Conservation (phyloP, 2,113 vertebrate genomes). For the Anseranas semipalmata region DNA sequence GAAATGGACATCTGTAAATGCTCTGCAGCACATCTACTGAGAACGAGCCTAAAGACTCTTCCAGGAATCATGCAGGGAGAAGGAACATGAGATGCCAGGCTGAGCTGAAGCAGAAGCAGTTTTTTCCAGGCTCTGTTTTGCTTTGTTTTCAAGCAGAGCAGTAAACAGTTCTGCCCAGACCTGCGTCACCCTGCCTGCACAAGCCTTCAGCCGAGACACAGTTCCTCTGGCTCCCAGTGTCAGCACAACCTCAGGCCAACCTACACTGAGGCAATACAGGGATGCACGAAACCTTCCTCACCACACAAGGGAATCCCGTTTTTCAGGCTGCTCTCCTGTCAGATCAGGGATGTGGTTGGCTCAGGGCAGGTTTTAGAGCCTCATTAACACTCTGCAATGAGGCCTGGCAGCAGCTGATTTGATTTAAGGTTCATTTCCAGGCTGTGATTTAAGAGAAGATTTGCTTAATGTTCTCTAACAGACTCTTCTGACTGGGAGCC, state of each 20-base stretch:
- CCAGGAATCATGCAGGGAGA: background rate
- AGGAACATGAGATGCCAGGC: background rate
- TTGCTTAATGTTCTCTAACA: constrained; percentile 75
- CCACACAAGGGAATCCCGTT: constrained; percentile 62
- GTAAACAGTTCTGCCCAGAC: constrained; percentile 25
- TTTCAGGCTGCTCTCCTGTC: constrained; percentile 55
- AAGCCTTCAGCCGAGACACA: background rate
- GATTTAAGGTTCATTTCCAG: constrained; percentile 76
- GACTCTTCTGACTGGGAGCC: constrained; percentile 69
- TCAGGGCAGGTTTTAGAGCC: constrained; percentile 68
- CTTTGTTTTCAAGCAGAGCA: constrained; percentile 4
- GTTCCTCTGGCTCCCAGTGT: background rate
- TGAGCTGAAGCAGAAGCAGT: background rate
- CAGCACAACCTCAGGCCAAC: constrained; percentile 23
- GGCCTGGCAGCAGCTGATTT: constrained; percentile 70
- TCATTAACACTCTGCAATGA: constrained; percentile 71
- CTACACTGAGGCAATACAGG: background rate
- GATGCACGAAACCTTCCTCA: constrained; percentile 18
- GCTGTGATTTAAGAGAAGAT: constrained; percentile 71
- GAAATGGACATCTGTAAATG: constrained; percentile 1
- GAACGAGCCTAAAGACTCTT: background rate
- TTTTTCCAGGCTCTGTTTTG: background rate
- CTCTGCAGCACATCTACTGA: background rate
- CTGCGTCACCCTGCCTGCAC: background rate
- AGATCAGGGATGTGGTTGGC: constrained; percentile 46